phyloP scores from a whole-genome alignment of 2,113 vertebrate genomes.

The Gopherus flavomarginatus region DNA sequence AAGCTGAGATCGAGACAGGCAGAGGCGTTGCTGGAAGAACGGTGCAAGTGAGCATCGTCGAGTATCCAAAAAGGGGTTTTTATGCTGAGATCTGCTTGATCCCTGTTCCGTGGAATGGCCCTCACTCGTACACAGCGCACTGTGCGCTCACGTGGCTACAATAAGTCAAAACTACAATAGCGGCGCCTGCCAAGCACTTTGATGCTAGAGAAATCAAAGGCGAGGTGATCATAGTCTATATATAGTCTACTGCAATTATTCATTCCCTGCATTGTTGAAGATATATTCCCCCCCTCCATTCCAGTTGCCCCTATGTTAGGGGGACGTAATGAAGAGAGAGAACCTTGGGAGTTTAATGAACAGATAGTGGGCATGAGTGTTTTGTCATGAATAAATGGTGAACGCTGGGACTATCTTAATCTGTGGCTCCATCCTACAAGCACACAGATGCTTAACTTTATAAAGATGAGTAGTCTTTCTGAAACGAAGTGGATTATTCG shows the following conservation, averaged over 20 bases:
- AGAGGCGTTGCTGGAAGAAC: not conserved
- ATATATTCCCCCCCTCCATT: not conserved
- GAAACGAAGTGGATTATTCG: not conserved
- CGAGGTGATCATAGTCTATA: not conserved
- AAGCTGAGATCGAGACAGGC: not conserved
- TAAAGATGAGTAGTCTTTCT: not conserved
- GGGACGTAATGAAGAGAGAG: not conserved
- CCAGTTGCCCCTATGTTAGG: too few species aligned
- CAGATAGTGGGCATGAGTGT: not conserved
- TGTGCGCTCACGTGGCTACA: not conserved
- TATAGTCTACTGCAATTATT: not conserved
- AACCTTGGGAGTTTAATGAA: not conserved
- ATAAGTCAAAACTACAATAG: not conserved
- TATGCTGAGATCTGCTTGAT: not conserved
- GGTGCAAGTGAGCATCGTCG: not conserved
- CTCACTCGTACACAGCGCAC: not conserved
- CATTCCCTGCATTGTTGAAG: not conserved
- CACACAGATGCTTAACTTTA: not conserved
- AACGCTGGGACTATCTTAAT: not conserved
- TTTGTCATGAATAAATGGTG: not conserved
- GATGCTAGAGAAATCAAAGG: not conserved
- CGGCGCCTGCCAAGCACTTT: not conserved
- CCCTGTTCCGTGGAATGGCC: too few species aligned
- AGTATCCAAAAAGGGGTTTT: too few species aligned
- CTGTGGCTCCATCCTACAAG: not conserved